Percentiles rank a stretch among this genome's conserved stretches.
Evolutionary conservation across 1,140 invertebrate genomes (phyloP).

Genomic region (Drosophila simulans): DNA sequence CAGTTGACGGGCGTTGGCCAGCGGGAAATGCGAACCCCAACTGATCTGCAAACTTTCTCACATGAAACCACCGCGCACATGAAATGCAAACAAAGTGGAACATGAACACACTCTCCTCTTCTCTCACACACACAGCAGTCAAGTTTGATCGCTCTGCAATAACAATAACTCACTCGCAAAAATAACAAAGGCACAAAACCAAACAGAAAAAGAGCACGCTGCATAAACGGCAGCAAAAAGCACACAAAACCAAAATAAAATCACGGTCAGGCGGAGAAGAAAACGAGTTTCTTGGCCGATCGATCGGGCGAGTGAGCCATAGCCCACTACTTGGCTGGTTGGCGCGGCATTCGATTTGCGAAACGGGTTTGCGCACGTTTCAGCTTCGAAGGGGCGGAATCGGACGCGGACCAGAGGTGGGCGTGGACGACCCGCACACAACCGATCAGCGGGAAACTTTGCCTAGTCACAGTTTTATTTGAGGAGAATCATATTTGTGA

Average conservation of each 20-base stretch:
- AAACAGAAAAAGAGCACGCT: slow-evolving; percentile 19
- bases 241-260: slow-evolving; percentile 61
- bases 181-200: slow-evolving; percentile 24
- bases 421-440: background rate
- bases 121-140: slow-evolving; percentile 24
- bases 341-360: slow-evolving; percentile 63
- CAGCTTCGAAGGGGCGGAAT: slow-evolving; percentile 34
- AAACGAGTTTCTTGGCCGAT: slow-evolving; percentile 45
- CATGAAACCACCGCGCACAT: slow-evolving; percentile 45
- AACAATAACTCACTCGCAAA: slow-evolving; percentile 56
- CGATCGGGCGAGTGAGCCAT: slow-evolving; percentile 12
- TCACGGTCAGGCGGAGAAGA: slow-evolving; percentile 65
- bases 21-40: slow-evolving; percentile 26
- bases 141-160: slow-evolving; percentile 38
- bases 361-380: slow-evolving; percentile 58
- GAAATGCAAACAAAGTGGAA: slow-evolving; percentile 65
- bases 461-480: background rate
- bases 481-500: too few species aligned
- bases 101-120: slow-evolving; percentile 15
- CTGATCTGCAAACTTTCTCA: slow-evolving; percentile 24
- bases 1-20: slow-evolving; percentile 29
- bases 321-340: slow-evolving; percentile 10
- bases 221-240: slow-evolving; percentile 49
- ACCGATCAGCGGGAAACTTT: background rate
- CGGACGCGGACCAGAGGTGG: background rate